Conservation (phyloP, 2,113 vertebrate genomes). For the Lophura nycthemera region DNA sequence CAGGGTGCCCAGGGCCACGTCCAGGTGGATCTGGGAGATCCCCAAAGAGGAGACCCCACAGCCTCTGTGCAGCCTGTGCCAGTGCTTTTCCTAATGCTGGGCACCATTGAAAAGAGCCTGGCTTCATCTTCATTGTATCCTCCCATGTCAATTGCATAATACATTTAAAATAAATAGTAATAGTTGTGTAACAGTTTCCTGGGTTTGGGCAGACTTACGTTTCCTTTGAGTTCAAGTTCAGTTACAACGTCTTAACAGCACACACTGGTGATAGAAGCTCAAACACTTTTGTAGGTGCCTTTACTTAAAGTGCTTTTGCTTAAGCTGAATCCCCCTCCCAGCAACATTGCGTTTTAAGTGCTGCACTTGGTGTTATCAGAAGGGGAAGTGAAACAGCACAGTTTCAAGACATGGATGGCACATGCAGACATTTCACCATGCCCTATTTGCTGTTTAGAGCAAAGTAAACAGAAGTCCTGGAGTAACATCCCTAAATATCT, state of each 20-base stretch:
- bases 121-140: not conserved
- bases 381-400: not conserved
- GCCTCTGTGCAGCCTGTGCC: not conserved
- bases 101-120: not conserved
- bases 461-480: not conserved
- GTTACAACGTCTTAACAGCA: not conserved
- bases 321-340: not conserved
- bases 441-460: not conserved
- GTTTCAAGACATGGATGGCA: not conserved
- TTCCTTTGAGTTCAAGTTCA: not conserved
- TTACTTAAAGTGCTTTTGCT: not conserved
- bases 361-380: not conserved
- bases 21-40: not conserved
- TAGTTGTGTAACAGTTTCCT: not conserved
- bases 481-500: not conserved
- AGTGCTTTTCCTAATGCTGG: not conserved
- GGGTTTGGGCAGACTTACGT: not conserved
- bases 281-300: not conserved
- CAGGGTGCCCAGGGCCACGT: not conserved
- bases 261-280: not conserved
- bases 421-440: rapidly evolving
- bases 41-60: not conserved
- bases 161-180: not conserved
- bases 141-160: not conserved
- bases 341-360: not conserved